A percentile compares a stretch with the other conserved stretches of the same genome.
These are phyloP conservation scores for Eclectus roratus DNA, from an alignment of 2,113 vertebrate genomes.

Conservation along the genomic window DNA sequence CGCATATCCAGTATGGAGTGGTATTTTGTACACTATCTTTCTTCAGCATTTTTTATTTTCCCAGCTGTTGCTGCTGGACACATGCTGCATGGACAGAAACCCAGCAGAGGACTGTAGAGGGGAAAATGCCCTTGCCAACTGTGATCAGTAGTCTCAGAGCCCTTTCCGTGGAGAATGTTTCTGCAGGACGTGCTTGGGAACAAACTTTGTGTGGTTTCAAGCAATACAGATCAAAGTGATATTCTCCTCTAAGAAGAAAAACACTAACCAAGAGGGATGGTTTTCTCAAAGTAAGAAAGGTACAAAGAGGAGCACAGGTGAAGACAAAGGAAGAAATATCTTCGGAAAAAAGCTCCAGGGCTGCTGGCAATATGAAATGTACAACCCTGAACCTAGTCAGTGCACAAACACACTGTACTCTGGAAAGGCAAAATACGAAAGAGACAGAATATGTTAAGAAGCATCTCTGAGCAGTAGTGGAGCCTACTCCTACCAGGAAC, in stretches of 20 bases:
- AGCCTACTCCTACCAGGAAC: not conserved
- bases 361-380: not conserved
- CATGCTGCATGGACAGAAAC: not conserved
- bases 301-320: not conserved
- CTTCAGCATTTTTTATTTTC: not conserved
- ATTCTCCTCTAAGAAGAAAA: not conserved
- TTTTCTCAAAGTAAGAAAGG: not conserved
- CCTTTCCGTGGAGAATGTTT: not conserved
- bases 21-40: not conserved
- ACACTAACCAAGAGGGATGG: not conserved
- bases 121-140: not conserved
- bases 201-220: not conserved
- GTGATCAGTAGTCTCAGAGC: not conserved
- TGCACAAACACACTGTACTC: not conserved
- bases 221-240: not conserved
- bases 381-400: not conserved
- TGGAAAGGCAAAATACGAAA: not conserved
- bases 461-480: not conserved
- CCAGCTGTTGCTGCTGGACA: not conserved
- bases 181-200: not conserved
- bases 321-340: not conserved
- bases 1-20: not conserved
- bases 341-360: not conserved
- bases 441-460: not conserved
- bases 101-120: not conserved